Percentiles rank a stretch among this genome's conserved stretches.
Evolutionary conservation across 2,113 vertebrate genomes (phyloP).

Genomic region (Macroglossus sobrinus): DNA sequence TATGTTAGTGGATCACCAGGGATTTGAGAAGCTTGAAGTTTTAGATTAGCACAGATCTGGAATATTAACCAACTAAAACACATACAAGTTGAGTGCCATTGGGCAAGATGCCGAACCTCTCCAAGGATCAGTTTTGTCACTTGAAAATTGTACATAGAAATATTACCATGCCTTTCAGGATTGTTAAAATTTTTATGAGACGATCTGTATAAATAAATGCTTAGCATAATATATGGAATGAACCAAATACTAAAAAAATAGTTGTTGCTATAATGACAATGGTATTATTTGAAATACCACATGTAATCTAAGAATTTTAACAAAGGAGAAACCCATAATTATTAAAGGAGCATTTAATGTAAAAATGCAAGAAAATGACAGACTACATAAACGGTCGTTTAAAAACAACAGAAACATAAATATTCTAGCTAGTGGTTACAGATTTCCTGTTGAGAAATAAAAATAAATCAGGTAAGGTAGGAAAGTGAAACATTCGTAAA

Average conservation of each 20-base stretch:
- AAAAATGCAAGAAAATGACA: neutral
- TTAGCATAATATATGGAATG: neutral
- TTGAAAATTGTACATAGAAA: neutral
- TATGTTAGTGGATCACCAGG: neutral
- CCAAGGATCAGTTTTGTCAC: neutral
- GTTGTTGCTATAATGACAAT: neutral
- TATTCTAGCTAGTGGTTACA: neutral
- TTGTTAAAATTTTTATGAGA: constrained; percentile 4
- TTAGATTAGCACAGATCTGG: neutral
- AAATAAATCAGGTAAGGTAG: neutral
- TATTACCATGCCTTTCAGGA: neutral
- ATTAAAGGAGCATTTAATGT: neutral
- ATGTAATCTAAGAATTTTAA: neutral
- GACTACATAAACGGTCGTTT: neutral
- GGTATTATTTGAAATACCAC: neutral
- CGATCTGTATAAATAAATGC: neutral
- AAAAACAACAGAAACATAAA: neutral
- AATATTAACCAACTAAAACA: neutral
- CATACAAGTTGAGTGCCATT: neutral
- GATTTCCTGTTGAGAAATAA: neutral
- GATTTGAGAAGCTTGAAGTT: neutral
- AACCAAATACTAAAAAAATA: neutral
- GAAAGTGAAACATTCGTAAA: constrained; percentile 1
- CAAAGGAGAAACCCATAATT: neutral
- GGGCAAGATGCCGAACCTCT: neutral